phyloP scores from a whole-genome alignment of 2,113 vertebrate genomes.

The Cariama cristata region DNA sequence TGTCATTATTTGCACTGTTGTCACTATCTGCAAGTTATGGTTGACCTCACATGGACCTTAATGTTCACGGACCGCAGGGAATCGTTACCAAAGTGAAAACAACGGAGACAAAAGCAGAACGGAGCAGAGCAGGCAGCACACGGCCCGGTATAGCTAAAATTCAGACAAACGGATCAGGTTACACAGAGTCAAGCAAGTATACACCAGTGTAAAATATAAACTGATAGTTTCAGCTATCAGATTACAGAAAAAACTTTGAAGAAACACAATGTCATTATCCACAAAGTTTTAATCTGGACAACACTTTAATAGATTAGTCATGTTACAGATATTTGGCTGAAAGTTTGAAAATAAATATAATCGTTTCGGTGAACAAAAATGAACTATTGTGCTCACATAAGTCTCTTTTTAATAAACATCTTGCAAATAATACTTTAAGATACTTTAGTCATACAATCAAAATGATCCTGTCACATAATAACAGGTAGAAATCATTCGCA shows the following conservation, averaged over 20 bases:
- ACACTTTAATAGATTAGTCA: background rate
- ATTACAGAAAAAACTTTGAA: background rate
- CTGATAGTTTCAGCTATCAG: background rate
- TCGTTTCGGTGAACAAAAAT: background rate
- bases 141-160: background rate
- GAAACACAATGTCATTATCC: background rate
- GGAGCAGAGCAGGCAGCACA: background rate
- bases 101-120: background rate
- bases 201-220: background rate
- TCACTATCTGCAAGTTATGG: constrained; percentile 23
- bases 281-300: background rate
- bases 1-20: constrained; percentile 20
- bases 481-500: background rate
- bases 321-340: background rate
- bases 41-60: constrained; percentile 49
- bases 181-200: background rate
- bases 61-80: constrained; percentile 6
- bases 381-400: background rate
- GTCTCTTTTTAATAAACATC: background rate
- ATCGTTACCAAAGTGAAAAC: constrained; percentile 31
- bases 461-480: background rate
- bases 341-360: background rate
- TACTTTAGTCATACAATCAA: background rate
- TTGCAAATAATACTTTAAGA: background rate
- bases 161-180: background rate